Conservation (phyloP, 1,140 invertebrate genomes). For the Antheraea mylitta region DNA sequence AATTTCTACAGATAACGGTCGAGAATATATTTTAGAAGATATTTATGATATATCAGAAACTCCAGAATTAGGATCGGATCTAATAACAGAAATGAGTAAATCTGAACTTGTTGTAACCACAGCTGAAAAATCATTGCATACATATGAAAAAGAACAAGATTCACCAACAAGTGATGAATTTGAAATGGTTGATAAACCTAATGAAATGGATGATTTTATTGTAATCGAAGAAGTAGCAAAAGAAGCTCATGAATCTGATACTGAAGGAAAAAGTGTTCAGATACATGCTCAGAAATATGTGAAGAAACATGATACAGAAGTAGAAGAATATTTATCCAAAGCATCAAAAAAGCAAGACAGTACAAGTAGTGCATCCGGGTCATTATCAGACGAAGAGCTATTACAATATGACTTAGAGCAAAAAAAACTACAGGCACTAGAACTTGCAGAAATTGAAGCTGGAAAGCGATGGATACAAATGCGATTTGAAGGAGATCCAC, state of each 20-base stretch:
- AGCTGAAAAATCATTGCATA: conserved; percentile 77
- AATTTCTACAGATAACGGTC: conserved; percentile 82
- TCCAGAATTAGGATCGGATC: conserved; percentile 73
- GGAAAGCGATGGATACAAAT: conserved; percentile 94
- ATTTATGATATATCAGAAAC: conserved; percentile 80
- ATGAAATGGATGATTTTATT: conserved; percentile 91
- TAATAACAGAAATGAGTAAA: conserved; percentile 72
- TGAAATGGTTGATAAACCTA: conserved; percentile 91
- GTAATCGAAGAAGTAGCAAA: conserved; percentile 92
- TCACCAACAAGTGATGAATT: conserved; percentile 94
- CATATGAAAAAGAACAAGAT: conserved; percentile 82
- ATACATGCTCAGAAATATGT: conserved; percentile 80
- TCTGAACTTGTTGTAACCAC: conserved; percentile 78
- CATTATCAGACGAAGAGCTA: conserved; percentile 81
- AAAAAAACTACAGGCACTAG: conserved; percentile 79
- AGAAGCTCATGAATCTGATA: conserved; percentile 88
- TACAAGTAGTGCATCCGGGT: conserved; percentile 79
- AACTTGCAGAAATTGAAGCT: conserved; percentile 83
- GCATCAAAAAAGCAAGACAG: conserved; percentile 76
- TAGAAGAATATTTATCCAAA: conserved; percentile 84
- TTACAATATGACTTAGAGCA: conserved; percentile 88
- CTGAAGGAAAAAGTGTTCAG: conserved; percentile 88
- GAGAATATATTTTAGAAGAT: conserved; percentile 81
- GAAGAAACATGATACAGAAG: conserved; percentile 84
- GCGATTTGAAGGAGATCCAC: conserved; percentile 86